Base-by-base conservation (phyloP, 2,888 invertebrate genomes). In the Napeogenes sylphis region DNA sequence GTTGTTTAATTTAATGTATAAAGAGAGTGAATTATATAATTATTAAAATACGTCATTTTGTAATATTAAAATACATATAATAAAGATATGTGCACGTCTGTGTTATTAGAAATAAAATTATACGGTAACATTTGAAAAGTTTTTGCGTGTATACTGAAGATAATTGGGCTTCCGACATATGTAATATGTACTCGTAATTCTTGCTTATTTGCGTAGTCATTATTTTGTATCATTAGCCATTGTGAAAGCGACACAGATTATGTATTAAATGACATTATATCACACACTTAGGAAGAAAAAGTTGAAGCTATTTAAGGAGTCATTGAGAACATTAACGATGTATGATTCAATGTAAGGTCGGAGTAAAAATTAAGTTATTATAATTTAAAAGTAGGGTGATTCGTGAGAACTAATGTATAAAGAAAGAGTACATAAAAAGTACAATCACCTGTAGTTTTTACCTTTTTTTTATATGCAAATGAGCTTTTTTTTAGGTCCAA, bases 151-250 rank as follows among this genome's bases (percentile, higher is more conserved):
- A 69, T 73, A 72, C 75, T 68, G 59, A 72, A 67, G 70, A 73
- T 77, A 78, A 77, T 77, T 76, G 76, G 70, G 56, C 58, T 56
- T 35, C 54, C 56, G 32, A 54, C 51, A 2, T 51, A 10, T 30
- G 6, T 21, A 21, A 21, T 21, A 21, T 21, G 21, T 21, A 21
- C 21, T 21, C 21, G 21, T 30, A 21, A 8, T 14, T 47, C 30
- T 30, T 12, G 30, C 30, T 51, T 51, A 10, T 51, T 47, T 21
- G n/a, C 47, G 47, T 21, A 47, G 47, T 47, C 47, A 21, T 47
- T 47, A 2, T 38, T 30, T 30, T 10, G 12, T 51, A 30, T 30
- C 51, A 51, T 51, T 51, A 51, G 51, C 51, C 51, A 30, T 51
- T 51, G 51, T 51, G 51, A 51, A 51, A 51, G 51, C 51, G 35